These are phyloP conservation scores for Epirrhoe tristata DNA, from an alignment of 2,888 invertebrate species.

Conservation along the genomic window DNA sequence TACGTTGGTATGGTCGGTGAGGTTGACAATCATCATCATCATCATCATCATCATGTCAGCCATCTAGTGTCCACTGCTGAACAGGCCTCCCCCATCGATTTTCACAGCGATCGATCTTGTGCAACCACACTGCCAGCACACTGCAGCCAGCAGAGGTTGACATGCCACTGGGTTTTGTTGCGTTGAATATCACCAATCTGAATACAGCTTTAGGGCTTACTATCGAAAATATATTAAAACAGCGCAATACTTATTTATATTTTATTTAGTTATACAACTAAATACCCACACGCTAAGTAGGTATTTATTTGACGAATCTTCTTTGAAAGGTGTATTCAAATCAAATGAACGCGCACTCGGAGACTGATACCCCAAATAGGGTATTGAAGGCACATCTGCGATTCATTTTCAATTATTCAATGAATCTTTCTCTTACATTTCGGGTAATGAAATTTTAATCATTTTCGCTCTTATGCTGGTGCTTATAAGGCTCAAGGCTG, in stretches of 20 bases:
- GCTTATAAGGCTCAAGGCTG: conserved; percentile 51
- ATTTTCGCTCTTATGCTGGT: conserved; percentile 61
- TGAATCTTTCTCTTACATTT: conserved; percentile 75
- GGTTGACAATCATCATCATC: too few species aligned
- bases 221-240: not conserved
- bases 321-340: conserved; percentile 8
- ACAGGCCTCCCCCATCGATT: too few species aligned
- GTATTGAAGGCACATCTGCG: conserved; percentile 51
- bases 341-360: not conserved
- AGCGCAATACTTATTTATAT: not conserved
- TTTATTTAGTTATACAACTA: not conserved
- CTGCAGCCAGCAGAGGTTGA: too few species aligned
- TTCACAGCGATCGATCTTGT: too few species aligned
- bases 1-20: too few species aligned
- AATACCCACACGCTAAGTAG: not conserved
- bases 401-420: conserved; percentile 69
- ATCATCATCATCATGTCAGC: too few species aligned
- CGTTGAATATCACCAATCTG: not conserved
- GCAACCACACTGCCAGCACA: too few species aligned
- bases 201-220: too few species aligned
- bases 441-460: conserved; percentile 76
- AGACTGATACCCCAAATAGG: conserved; percentile 4
- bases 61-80: too few species aligned
- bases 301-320: not conserved
- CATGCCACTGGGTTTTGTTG: too few species aligned